phyloP scores from a whole-genome alignment of 2,888 invertebrate species.

The Pristionchus japonicus region DNA sequence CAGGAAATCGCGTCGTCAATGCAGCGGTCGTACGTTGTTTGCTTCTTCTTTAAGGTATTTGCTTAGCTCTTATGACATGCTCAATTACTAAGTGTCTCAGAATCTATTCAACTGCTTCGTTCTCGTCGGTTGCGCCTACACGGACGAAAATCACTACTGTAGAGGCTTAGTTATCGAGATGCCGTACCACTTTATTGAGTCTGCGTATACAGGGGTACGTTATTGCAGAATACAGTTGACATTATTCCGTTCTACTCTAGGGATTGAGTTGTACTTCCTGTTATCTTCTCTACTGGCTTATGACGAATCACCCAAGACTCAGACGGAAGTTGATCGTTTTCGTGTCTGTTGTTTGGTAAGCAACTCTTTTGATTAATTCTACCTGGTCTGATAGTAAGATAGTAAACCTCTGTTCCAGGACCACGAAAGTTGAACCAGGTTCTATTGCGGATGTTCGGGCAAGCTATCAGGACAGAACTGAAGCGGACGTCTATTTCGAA shows the following conservation, averaged over 20 bases:
- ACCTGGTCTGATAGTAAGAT: too few relatives aligned
- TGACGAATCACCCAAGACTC: not conserved
- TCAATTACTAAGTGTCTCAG: too few relatives aligned
- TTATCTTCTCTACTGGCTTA: not conserved
- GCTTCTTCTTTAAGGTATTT: conserved; percentile 13
- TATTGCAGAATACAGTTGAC: not conserved
- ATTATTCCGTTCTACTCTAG: not conserved
- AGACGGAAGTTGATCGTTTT: not conserved
- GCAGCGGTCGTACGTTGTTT: not conserved
- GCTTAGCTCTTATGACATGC: too few relatives aligned
- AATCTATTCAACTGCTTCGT: not conserved
- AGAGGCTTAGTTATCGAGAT: not conserved
- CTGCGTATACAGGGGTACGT: not conserved
- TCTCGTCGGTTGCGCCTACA: not conserved
- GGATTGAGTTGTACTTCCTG: not conserved
- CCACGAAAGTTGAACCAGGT: not conserved
- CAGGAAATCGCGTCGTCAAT: not conserved
- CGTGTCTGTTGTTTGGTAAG: not conserved
- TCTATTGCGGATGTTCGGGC: not conserved
- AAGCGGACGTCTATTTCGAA: not conserved
- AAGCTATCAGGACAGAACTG: not conserved
- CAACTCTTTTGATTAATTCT: too few relatives aligned
- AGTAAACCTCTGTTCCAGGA: not conserved
- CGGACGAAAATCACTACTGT: not conserved
- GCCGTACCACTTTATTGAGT: not conserved